Base-by-base conservation (phyloP, 1,140 invertebrate genomes). In the Dermatophagoides farinae region DNA sequence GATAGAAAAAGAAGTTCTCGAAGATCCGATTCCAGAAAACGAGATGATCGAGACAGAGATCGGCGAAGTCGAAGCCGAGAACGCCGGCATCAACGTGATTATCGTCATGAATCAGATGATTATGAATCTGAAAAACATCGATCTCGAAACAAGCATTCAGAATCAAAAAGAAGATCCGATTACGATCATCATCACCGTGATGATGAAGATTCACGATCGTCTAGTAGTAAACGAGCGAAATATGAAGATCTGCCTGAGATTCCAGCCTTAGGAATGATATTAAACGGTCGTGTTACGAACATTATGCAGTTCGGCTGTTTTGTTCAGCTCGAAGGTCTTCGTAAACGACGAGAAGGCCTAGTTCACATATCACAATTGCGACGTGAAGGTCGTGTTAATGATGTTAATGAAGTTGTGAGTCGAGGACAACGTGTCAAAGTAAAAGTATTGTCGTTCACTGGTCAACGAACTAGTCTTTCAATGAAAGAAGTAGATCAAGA, bases 401-500 rank as follows among this genome's bases (percentile, higher is more conserved):
- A 85, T 75, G 92, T 96, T 0, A 82, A 82, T 8, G 95, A 98
- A 75, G 91, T 97, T 23, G 88, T 98, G 0, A 78, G 78, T 12
- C 77, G 87, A 65, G 91, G 91, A 41, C 84, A 89, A 66, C 88
- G 82, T 75, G 90, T 98, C 0, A 91, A 88, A 75, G 85, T 88
- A 65, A 91, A 95, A 78, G 86, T 95, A 0, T 70, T 93, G 43
- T 89, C 85, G 53, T 78, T 92, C 14, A 84, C 84, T 55, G 89
- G 89, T 4, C 85, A 91, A 70, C 97, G 97, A 71, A 88, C 92
- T 0, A 93, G 91, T 44, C 75, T 99, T 8, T 93, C 89, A 20
- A 95, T 99, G 84, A 98, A 96, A 69, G 95, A 98, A 75, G 93
- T 97, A 0, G 88, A 96, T 71, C 95, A 98, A 74, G 80, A 84